These are phyloP conservation scores for Urocitellus parryii DNA, from an alignment of 2,113 vertebrate species.

Conservation along the genomic window DNA sequence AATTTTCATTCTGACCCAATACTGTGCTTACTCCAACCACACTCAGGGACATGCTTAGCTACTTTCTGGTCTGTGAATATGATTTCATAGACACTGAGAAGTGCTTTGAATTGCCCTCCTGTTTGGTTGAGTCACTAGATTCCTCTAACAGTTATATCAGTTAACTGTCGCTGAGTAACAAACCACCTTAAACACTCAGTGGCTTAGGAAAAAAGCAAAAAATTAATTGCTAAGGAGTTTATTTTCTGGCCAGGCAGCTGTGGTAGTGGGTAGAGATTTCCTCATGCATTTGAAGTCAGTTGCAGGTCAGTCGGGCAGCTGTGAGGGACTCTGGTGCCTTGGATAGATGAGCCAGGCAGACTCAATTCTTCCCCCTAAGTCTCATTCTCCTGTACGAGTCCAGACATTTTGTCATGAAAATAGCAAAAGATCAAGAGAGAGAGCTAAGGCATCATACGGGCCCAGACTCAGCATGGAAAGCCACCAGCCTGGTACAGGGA, in stretches of 20 bases:
- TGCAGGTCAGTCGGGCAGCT: not conserved
- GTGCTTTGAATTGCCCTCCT: not conserved
- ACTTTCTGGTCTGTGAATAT: not conserved
- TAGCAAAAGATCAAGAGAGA: not conserved
- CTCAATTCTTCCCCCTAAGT: not conserved
- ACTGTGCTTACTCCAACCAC: not conserved
- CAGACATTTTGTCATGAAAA: not conserved
- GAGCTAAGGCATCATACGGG: not conserved
- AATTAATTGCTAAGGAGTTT: not conserved
- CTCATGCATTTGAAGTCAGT: not conserved
- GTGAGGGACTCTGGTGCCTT: not conserved
- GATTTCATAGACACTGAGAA: not conserved
- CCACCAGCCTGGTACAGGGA: not conserved
- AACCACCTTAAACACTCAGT: not conserved
- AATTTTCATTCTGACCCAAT: not conserved
- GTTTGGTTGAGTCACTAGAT: not conserved
- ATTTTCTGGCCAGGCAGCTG: not conserved
- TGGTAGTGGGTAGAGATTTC: not conserved
- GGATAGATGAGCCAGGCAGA: not conserved
- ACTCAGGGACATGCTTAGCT: not conserved
- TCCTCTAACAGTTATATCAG: not conserved
- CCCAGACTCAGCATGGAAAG: not conserved
- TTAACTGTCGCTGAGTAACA: constrained; percentile 1
- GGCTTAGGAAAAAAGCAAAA: not conserved
- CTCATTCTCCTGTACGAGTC: not conserved